Evolutionary conservation across 2,113 vertebrate species (phyloP).

Genomic region (Scomber colias): DNA sequence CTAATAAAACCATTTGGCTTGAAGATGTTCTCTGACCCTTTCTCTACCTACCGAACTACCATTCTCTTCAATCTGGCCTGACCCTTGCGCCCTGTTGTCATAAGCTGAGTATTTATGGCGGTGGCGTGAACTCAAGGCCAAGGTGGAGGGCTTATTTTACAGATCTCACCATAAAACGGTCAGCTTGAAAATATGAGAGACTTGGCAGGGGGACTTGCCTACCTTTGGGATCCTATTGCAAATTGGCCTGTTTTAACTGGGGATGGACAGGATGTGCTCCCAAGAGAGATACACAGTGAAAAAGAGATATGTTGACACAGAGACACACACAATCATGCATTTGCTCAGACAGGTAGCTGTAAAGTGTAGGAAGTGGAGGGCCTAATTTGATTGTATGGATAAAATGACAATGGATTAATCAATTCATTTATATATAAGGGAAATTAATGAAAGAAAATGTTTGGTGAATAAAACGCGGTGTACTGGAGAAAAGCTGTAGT

Average conservation of each 20-base stretch:
- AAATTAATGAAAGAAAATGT: too few relatives aligned
- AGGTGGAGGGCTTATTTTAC: constrained; percentile 78
- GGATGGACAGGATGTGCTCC: constrained; percentile 78
- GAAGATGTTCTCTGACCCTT: constrained; percentile 40
- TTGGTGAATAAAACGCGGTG: too few relatives aligned
- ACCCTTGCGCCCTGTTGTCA: constrained; percentile 47
- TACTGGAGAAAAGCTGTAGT: too few relatives aligned
- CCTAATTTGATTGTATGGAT: neutral
- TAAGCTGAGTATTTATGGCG: constrained; percentile 77
- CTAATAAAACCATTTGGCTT: constrained; percentile 26
- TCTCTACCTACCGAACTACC: too few relatives aligned
- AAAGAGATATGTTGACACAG: neutral
- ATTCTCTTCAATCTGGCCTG: constrained; percentile 1
- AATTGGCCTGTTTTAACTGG: constrained; percentile 64
- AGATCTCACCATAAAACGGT: constrained; percentile 83
- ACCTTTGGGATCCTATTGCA: constrained; percentile 80
- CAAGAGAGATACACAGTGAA: constrained; percentile 30
- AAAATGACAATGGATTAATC: neutral
- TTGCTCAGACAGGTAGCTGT: neutral
- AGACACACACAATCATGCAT: neutral
- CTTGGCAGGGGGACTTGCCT: constrained; percentile 69
- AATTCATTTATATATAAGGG: neutral
- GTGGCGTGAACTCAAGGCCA: constrained; percentile 62
- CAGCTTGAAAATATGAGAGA: constrained; percentile 84
- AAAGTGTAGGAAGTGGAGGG: neutral